Percentiles rank a stretch among this genome's conserved stretches.
These are phyloP conservation scores for Phallusia fumigata DNA, from an alignment of 23 tunicate species.

Conservation along the genomic window DNA sequence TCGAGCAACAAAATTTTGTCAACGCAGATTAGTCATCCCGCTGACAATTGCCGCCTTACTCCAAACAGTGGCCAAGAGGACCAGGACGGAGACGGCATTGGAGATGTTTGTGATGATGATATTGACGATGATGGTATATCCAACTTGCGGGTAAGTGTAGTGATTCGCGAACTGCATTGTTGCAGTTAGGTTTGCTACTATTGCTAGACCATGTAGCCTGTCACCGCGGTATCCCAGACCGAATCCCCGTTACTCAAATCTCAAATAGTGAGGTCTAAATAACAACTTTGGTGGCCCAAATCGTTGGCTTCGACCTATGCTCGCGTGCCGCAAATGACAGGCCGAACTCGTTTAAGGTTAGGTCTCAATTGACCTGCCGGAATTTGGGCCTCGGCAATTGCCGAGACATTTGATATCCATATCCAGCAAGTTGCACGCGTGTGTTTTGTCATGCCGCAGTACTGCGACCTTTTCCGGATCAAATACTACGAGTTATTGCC, in stretches of 20 bases:
- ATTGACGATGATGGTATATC: conserved; percentile 56
- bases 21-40: conserved; percentile 36
- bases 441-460: neutral
- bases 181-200: too few species aligned
- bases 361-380: too few species aligned
- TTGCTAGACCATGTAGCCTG: too few species aligned
- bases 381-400: neutral
- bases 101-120: conserved; percentile 84
- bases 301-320: too few species aligned
- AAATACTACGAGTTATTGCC: neutral
- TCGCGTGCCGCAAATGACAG: too few species aligned
- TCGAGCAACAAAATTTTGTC: neutral
- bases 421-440: neutral
- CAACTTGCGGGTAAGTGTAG: conserved; percentile 49
- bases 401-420: neutral
- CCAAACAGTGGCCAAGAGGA: conserved; percentile 96
- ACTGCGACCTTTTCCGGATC: neutral
- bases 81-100: conserved; percentile 66
- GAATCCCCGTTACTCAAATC: too few species aligned
- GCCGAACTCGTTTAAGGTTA: too few species aligned
- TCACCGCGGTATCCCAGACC: too few species aligned
- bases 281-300: too few species aligned
- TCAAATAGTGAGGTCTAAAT: too few species aligned
- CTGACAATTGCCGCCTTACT: conserved; percentile 55
- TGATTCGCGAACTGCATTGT: neutral